phyloP scores from a whole-genome alignment of 2,113 vertebrate species.

The Edolisoma coerulescens region DNA sequence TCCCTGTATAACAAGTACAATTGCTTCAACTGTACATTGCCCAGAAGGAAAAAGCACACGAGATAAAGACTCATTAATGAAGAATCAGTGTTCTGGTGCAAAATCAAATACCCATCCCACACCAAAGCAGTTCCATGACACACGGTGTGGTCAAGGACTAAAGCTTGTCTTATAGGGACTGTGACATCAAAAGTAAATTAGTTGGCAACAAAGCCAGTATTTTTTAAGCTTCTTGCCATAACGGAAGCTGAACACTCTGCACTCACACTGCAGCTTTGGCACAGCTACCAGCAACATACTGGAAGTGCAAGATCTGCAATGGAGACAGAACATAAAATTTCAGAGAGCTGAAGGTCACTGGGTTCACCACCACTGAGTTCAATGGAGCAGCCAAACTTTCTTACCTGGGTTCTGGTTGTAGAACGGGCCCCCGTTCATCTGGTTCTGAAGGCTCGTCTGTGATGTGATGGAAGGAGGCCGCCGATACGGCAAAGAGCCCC shows the following conservation, averaged over 20 bases:
- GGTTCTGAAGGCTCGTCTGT: conserved; percentile 87
- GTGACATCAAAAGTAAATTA: not conserved
- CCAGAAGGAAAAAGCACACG: not conserved
- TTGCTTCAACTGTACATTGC: not conserved
- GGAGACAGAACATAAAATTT: not conserved
- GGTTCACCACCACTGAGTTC: not conserved
- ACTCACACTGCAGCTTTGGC: not conserved
- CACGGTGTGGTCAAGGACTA: not conserved
- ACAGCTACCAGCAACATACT: not conserved
- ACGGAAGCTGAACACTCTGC: not conserved
- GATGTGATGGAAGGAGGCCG: conserved; percentile 91
- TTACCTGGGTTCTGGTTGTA: conserved; percentile 92
- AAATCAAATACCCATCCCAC: not conserved
- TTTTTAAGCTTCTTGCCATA: not conserved
- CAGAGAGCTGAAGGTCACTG: not conserved
- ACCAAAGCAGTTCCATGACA: not conserved
- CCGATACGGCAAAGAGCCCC: conserved; percentile 93
- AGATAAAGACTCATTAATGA: not conserved
- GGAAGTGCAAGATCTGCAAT: not conserved
- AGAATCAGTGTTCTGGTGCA: not conserved
- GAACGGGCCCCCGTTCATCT: conserved; percentile 92
- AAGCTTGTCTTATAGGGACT: not conserved
- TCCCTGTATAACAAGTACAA: not conserved
- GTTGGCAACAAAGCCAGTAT: not conserved
- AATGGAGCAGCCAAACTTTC: not conserved